These are phyloP conservation scores for Tribolium madens DNA, from an alignment of 1,140 invertebrate species.

Conservation along the genomic window DNA sequence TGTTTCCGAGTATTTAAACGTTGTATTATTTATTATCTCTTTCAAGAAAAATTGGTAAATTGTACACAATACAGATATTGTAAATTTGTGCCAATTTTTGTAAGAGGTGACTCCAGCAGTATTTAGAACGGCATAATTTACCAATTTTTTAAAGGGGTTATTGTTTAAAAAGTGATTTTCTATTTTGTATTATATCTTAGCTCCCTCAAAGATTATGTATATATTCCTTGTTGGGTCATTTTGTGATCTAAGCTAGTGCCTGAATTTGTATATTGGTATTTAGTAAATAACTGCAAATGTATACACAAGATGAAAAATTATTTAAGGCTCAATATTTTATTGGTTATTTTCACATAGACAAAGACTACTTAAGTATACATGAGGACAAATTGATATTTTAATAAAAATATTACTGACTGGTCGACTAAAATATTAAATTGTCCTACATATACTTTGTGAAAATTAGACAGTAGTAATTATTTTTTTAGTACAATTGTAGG, in stretches of 20 bases:
- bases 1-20: constrained; percentile 24
- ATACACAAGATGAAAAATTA: constrained; percentile 29
- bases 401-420: too few relatives aligned
- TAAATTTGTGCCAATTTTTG: constrained; percentile 21
- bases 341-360: constrained; percentile 12
- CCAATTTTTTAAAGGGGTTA: constrained; percentile 12
- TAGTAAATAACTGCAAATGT: constrained; percentile 28
- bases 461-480: neutral
- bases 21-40: constrained; percentile 20
- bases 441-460: too few relatives aligned
- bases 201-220: constrained; percentile 8
- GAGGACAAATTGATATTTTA: too few relatives aligned
- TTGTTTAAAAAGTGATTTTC: neutral
- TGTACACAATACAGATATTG: neutral
- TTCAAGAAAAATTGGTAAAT: neutral
- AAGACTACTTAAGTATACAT: neutral
- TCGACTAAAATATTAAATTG: too few relatives aligned
- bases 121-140: neutral
- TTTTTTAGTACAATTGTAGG: too few relatives aligned
- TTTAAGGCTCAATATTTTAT: constrained; percentile 27
- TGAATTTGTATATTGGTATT: constrained; percentile 45
- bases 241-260: constrained; percentile 46
- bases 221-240: constrained; percentile 44
- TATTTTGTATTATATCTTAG: constrained; percentile 7
- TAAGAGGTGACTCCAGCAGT: neutral